Conservation (phyloP, 1,140 invertebrate species). For the Cyrtorhinus lividipennis region DNA sequence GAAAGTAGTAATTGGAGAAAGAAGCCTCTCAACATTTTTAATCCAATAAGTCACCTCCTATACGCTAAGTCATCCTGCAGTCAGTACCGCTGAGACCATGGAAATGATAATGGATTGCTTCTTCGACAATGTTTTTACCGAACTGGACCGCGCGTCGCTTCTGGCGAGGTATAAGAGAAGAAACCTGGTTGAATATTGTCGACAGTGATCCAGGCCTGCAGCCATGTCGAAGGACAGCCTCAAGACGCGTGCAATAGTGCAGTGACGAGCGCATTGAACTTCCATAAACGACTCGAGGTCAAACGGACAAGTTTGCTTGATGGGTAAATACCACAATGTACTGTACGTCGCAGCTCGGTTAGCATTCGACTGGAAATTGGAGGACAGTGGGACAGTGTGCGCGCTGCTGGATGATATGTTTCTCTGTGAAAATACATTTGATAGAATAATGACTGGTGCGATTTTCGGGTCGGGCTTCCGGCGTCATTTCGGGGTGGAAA, state of each 20-base stretch:
- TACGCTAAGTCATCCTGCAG: too few species aligned
- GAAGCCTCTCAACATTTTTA: too few species aligned
- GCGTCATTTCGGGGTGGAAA: slow-evolving; percentile 67
- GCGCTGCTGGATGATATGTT: slow-evolving; percentile 54
- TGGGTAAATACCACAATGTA: slow-evolving; percentile 69
- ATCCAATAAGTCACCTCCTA: too few species aligned
- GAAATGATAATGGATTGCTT: slow-evolving; percentile 51
- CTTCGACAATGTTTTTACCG: slow-evolving; percentile 47
- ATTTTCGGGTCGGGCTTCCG: slow-evolving; percentile 62
- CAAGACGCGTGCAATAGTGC: slow-evolving; percentile 43
- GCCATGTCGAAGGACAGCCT: slow-evolving; percentile 35
- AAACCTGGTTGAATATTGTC: slow-evolving; percentile 48
- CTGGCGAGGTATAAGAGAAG: slow-evolving; percentile 44
- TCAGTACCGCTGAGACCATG: too few species aligned
- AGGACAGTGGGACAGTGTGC: slow-evolving; percentile 48
- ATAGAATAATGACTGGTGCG: slow-evolving; percentile 58
- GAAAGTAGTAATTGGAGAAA: too few species aligned
- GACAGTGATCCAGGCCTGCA: slow-evolving; percentile 50
- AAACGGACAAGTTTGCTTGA: slow-evolving; percentile 55
- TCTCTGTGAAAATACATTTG: slow-evolving; percentile 62
- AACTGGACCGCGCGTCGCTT: slow-evolving; percentile 45
- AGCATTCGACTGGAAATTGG: slow-evolving; percentile 58
- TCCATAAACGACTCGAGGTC: slow-evolving; percentile 42
- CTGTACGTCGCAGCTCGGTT: slow-evolving; percentile 61
- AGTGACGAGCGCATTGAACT: slow-evolving; percentile 41